Evolutionary conservation across 1,140 invertebrate genomes (phyloP), one percentile per base, ranked within the genome.

Genomic region (Listronotus oregonensis): DNA sequence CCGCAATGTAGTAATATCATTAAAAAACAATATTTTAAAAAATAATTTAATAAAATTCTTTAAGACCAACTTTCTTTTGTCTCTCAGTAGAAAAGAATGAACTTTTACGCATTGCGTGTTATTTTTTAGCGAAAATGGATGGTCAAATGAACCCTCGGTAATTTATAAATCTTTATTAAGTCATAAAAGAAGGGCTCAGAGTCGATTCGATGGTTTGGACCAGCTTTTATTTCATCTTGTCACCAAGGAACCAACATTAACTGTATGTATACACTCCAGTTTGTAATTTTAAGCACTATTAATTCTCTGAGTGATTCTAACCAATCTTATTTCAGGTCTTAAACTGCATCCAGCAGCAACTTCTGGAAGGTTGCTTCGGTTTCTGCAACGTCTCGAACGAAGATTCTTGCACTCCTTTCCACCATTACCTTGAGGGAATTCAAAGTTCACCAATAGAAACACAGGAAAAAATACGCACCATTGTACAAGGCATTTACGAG

Each of bases 341-440:
- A n/a, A 75, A 74, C 44, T 71, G 73, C 55, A 82, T 85, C 11
- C 82, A 87, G 66, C 81, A 86, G 37, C 84, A 86, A 74, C 75
- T 87, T 3, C 72, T 88, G 31, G 80, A 82, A 56, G 85, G 85
- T 11, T 86, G 83, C 75, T 88, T 87, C 74, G 83, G 84, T 17
- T 77, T 87, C 18, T 80, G 81, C 51, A 77, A 79, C 51, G 71
- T 82, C 8, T 74, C 78, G 59, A 58, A 55, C 62, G 73, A 78
- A 44, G 72, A 76, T 56, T 60, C 71, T 54, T 73, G 69, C 43
- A 72, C 74, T 6, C 78, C 82, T 59, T 73, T 82, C 10, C 74
- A 78, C 60, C 82, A 85, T 71, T 84, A 85, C 71, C 67, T 83
- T 43, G 82, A 84, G 58, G 77, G 77, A 37, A 79, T 84, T 18